phyloP scores from a whole-genome alignment of 2,888 invertebrate species.

The Zygothrica quintamaculata region DNA sequence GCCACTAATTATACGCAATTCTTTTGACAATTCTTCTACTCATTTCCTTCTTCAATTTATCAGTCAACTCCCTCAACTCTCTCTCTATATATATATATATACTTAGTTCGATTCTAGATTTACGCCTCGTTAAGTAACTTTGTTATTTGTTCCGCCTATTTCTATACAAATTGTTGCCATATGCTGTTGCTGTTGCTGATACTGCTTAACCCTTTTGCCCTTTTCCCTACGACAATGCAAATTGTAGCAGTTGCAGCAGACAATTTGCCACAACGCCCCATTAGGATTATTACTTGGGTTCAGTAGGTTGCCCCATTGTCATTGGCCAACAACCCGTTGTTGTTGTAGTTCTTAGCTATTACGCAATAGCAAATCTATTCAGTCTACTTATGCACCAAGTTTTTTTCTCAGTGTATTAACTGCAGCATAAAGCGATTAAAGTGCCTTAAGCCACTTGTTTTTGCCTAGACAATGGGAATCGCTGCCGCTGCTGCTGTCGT shows the following conservation, averaged over 20 bases:
- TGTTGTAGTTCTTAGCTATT: slow-evolving; percentile 40
- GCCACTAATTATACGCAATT: slow-evolving; percentile 3
- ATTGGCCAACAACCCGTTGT: slow-evolving; percentile 48
- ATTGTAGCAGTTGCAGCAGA: slow-evolving; percentile 49
- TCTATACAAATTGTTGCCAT: slow-evolving; percentile 39
- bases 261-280: slow-evolving; percentile 50
- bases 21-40: too few species aligned
- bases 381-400: neutral
- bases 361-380: slow-evolving; percentile 42
- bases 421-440: slow-evolving; percentile 29
- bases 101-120: too few species aligned
- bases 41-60: too few species aligned
- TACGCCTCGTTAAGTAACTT: too few species aligned
- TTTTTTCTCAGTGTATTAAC: slow-evolving; percentile 37
- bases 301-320: slow-evolving; percentile 42
- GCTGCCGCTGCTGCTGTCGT: slow-evolving; percentile 19
- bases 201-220: neutral
- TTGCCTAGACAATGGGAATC: slow-evolving; percentile 66
- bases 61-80: too few species aligned
- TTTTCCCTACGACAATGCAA: slow-evolving; percentile 23
- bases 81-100: too few species aligned
- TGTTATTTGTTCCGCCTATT: too few species aligned
- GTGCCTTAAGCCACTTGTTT: slow-evolving; percentile 65
- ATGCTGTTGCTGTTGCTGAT: slow-evolving; percentile 5
- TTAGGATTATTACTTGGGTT: slow-evolving; percentile 47